Percentiles rank a stretch among this genome's conserved stretches.
Evolutionary conservation across 2,888 invertebrate genomes (phyloP).

Genomic region (Perithous albicinctus): DNA sequence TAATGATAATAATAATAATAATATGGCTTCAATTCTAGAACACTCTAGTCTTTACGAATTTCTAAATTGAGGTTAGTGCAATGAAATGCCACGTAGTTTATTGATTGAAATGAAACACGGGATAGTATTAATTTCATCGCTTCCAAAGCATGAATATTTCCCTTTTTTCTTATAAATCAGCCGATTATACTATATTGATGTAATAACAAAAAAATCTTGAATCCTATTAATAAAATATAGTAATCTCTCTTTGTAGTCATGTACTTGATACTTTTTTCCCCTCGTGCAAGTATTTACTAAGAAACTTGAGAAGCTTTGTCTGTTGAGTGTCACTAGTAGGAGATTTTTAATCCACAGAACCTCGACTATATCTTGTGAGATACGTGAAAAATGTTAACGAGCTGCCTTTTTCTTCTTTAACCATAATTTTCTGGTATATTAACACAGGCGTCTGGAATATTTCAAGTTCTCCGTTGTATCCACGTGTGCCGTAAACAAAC

Average conservation of each 20-base stretch:
- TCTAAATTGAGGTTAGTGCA: no score
- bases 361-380: no score
- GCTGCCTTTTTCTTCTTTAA: conserved; percentile 17
- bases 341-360: neutral
- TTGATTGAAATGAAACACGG: neutral
- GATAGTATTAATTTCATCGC: no score
- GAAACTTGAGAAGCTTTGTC: neutral
- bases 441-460: conserved; percentile 35
- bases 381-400: conserved; percentile 3
- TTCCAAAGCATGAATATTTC: no score
- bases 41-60: no score
- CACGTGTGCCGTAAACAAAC: conserved; percentile 38
- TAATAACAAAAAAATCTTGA: neutral
- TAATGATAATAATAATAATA: no score
- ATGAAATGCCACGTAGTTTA: no score
- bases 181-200: neutral
- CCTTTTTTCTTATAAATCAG: no score
- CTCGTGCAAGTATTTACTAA: conserved; percentile 9
- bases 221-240: neutral
- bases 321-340: neutral
- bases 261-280: neutral
- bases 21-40: no score
- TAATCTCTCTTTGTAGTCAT: neutral
- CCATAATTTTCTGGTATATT: conserved; percentile 1
- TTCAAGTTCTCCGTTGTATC: conserved; percentile 20